Evolutionary conservation across 2,888 invertebrate genomes (phyloP).

Genomic region (Dynastes tityus): DNA sequence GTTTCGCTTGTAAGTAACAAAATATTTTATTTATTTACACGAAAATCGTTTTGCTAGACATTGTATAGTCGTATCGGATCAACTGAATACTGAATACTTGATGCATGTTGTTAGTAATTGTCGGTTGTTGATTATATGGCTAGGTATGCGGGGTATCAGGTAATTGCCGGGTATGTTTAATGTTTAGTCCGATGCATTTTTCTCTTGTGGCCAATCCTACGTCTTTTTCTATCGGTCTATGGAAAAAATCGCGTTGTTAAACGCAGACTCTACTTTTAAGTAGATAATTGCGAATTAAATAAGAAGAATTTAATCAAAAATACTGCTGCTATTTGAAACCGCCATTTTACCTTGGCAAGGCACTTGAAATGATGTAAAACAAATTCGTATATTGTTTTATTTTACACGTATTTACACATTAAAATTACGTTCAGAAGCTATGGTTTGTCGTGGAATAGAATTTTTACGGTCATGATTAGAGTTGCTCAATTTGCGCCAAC

Average conservation of each 20-base stretch:
- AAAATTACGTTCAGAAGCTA: too few relatives aligned
- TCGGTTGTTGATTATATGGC: conserved; percentile 25
- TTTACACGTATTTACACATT: too few relatives aligned
- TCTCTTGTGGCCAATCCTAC: background rate
- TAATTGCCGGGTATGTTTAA: conserved; percentile 32
- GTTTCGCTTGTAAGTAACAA: too few relatives aligned
- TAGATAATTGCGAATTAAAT: conserved; percentile 7
- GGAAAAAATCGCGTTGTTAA: background rate
- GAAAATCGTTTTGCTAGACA: background rate
- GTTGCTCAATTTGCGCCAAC: too few relatives aligned
- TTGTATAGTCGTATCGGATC: background rate
- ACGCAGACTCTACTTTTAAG: background rate
- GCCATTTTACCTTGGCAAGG: too few relatives aligned
- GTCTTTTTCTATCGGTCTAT: background rate
- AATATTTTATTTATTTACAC: conserved; percentile 1
- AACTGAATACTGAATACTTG: conserved; percentile 4
- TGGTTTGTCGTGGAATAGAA: too few relatives aligned
- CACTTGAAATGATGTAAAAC: too few relatives aligned
- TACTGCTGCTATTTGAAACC: too few relatives aligned
- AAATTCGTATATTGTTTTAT: too few relatives aligned
- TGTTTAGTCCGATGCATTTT: conserved; percentile 27
- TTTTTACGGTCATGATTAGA: too few relatives aligned
- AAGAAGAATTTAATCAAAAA: background rate
- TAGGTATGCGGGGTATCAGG: conserved; percentile 23
- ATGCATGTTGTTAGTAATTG: conserved; percentile 29